Base-by-base conservation (phyloP, 2,888 invertebrate genomes). In the Conops quadrifasciatus region DNA sequence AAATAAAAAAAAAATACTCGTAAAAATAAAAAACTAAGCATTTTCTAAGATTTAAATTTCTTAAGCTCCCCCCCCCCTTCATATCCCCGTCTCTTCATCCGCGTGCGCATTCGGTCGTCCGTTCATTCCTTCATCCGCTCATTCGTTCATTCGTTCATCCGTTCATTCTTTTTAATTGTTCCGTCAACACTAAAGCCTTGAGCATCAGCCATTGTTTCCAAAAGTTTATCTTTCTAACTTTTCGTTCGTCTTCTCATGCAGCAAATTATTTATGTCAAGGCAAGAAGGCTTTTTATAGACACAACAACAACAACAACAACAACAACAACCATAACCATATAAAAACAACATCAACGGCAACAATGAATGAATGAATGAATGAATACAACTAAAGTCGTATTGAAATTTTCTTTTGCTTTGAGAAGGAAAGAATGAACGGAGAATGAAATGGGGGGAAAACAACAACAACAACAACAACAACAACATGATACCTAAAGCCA, bases 251-350 rank as follows among this genome's bases (percentile, higher is more conserved):
- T 2, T 58, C 11, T 1, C 9, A 58, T 24, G 21, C 58, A 58
- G 28, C 21, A 16, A 58, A 28, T 28, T 58, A 58, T 58, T 58
- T 58, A 9, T 58, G 58, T 58, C 58, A 58, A 58, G 58, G 58
- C 28, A 58, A 58, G 28, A 58, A 7, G 58, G 28, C 58, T 58
- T 58, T 28, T 28, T 26, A 58, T 58, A 9, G 58, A 24, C 19
- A 21, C 53, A 21, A n/a, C 53, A 53, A 21, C 19, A 9, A 24
- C 58, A 53, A 21, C 19, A 21, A n/a, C 53, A 53, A 21, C 53
- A 19, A 21, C 53, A 53, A 3, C 24, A 26, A 9, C 58, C 7
- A 58, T 26, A 58, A 58, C 4, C 36, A 36, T 24, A 58, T 28
- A 36, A 36, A 36, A 36, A 36, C 36, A 36, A 7, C 36, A 36